Conservation (phyloP, 1,140 invertebrate species). For the Pogonognathellus flavescens region DNA sequence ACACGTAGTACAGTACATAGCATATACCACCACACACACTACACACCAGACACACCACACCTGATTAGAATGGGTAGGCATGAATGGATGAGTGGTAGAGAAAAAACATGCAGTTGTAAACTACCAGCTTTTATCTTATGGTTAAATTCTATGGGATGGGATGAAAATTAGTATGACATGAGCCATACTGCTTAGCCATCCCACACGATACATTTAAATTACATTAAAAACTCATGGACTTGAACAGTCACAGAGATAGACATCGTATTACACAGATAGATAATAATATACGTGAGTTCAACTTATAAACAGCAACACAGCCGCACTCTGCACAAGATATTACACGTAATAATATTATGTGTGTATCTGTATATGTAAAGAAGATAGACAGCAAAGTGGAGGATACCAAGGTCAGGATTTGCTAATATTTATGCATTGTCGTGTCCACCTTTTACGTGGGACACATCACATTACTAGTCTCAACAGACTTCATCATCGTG, state of each 20-base stretch:
- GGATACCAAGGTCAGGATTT: conserved; percentile 36
- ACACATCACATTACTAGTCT: conserved; percentile 5
- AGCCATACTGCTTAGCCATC: conserved; percentile 12
- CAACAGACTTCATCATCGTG: conserved; percentile 1
- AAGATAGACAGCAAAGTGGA: conserved; percentile 13
- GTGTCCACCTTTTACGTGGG: conserved; percentile 37
- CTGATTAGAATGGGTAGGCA: conserved; percentile 48
- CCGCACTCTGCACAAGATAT: too few relatives aligned
- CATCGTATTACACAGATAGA: background rate
- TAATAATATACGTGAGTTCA: too few relatives aligned
- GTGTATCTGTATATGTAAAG: too few relatives aligned
- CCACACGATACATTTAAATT: conserved; percentile 42
- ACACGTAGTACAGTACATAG: conserved; percentile 6
- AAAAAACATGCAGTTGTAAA: background rate
- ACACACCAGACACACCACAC: background rate
- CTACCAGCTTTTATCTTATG: background rate
- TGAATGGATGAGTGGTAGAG: conserved; percentile 42
- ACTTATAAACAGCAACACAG: too few relatives aligned
- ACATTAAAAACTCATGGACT: conserved; percentile 41
- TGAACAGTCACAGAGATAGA: background rate
- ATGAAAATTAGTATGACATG: conserved; percentile 1
- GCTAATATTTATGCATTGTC: conserved; percentile 8
- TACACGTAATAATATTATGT: too few relatives aligned
- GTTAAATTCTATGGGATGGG: background rate
- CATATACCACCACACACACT: background rate